Evolutionary conservation across 2,113 vertebrate genomes (phyloP).

Genomic region (Promerops cafer): DNA sequence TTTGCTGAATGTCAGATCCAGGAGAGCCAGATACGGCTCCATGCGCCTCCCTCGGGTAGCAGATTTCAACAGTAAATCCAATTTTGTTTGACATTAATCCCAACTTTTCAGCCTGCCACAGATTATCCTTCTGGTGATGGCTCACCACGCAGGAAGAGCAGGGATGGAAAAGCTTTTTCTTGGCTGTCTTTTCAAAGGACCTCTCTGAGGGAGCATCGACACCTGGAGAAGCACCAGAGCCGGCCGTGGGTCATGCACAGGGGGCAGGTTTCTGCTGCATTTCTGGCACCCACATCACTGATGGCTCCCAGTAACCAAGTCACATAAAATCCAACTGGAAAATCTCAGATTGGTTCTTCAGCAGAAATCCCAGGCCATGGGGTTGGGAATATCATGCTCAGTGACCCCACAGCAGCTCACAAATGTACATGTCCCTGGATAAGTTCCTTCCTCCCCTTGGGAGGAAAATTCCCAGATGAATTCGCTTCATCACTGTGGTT

Average conservation of each 20-base stretch:
- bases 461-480: background rate
- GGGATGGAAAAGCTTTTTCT: background rate
- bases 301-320: too few relatives aligned
- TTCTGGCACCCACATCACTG: background rate
- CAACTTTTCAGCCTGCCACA: background rate
- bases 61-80: constrained; percentile 5
- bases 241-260: fast-evolving
- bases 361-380: background rate
- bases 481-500: background rate
- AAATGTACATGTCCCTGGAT: fast-evolving
- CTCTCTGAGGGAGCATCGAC: fast-evolving
- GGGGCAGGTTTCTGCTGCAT: fast-evolving
- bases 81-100: constrained; percentile 26
- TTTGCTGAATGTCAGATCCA: background rate
- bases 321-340: background rate
- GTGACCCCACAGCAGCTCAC: background rate
- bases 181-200: background rate
- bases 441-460: background rate
- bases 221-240: fast-evolving
- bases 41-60: background rate
- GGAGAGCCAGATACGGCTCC: fast-evolving
- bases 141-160: fast-evolving
- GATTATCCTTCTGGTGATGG: background rate
- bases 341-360: background rate
- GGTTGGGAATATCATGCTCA: background rate